These are phyloP conservation scores for Crepidodera aurea DNA, from an alignment of 2,888 invertebrate species.

Conservation along the genomic window DNA sequence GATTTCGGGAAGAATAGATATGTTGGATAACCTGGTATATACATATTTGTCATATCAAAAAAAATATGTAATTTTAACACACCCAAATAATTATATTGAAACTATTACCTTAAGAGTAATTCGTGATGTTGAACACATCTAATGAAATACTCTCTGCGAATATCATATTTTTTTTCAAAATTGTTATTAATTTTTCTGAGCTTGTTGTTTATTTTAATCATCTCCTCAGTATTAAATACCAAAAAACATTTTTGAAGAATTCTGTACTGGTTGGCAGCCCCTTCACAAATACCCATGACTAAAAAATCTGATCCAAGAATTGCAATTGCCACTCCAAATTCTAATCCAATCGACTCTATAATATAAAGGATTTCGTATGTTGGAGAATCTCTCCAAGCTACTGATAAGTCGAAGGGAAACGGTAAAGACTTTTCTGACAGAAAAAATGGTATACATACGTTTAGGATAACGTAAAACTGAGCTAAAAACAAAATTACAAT, in stretches of 20 bases:
- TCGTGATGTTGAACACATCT: slow-evolving; percentile 2
- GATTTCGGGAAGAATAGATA: too few relatives aligned
- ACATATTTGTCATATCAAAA: too few relatives aligned
- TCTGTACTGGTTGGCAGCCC: not conserved
- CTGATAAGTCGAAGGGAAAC: not conserved
- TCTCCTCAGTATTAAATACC: not conserved
- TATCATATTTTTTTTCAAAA: not conserved
- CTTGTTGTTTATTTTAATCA: not conserved
- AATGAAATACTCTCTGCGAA: slow-evolving; percentile 1
- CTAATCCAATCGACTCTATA: not conserved
- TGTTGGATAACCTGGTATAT: too few relatives aligned
- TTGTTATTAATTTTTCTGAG: not conserved
- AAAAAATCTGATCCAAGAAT: not conserved
- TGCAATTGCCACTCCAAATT: not conserved
- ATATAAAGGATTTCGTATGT: not conserved
- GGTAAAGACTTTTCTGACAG: not conserved
- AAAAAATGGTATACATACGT: not conserved
- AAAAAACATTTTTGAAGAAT: slow-evolving; percentile 11
- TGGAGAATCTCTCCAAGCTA: not conserved
- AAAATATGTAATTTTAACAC: too few relatives aligned
- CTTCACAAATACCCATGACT: not conserved
- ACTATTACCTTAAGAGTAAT: not conserved
- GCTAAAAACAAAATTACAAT: not conserved
- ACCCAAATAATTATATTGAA: too few relatives aligned
- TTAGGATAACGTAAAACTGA: not conserved